Conservation (phyloP, 2,797 vertebrate genomes). For the Poliocrania exsul region DNA sequence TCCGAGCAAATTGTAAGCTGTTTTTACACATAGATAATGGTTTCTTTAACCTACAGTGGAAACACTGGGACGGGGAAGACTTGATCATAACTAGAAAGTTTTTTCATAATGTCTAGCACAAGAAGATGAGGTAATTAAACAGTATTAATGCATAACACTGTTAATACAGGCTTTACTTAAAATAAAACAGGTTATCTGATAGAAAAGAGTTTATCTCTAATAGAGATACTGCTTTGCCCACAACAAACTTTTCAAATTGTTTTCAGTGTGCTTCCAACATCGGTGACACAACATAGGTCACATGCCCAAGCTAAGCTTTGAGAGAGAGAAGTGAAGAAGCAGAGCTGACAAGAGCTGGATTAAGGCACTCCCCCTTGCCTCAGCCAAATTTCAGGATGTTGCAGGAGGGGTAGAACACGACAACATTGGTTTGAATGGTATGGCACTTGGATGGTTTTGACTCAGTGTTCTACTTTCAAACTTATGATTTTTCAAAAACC, state of each 20-base stretch:
- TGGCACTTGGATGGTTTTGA: not conserved
- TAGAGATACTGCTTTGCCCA: not conserved
- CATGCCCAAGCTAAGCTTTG: not conserved
- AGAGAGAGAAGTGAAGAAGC: not conserved
- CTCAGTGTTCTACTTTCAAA: not conserved
- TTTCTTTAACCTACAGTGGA: not conserved
- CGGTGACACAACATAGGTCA: accelerated
- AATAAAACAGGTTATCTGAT: not conserved
- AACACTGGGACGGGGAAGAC: not conserved
- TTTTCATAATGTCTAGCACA: not conserved
- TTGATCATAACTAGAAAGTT: not conserved
- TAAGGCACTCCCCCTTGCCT: not conserved
- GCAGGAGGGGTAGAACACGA: not conserved
- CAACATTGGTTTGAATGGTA: not conserved
- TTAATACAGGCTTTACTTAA: not conserved
- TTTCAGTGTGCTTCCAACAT: not conserved
- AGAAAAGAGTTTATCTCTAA: not conserved
- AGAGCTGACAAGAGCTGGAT: not conserved
- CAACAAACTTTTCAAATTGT: not conserved
- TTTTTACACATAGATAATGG: not conserved
- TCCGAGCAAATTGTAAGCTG: not conserved
- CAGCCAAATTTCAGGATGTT: not conserved
- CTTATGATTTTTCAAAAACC: not conserved
- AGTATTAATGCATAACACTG: not conserved
- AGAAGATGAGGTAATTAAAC: not conserved